phyloP scores from a whole-genome alignment of 2,797 vertebrate genomes.

The Antennarius maculatus region DNA sequence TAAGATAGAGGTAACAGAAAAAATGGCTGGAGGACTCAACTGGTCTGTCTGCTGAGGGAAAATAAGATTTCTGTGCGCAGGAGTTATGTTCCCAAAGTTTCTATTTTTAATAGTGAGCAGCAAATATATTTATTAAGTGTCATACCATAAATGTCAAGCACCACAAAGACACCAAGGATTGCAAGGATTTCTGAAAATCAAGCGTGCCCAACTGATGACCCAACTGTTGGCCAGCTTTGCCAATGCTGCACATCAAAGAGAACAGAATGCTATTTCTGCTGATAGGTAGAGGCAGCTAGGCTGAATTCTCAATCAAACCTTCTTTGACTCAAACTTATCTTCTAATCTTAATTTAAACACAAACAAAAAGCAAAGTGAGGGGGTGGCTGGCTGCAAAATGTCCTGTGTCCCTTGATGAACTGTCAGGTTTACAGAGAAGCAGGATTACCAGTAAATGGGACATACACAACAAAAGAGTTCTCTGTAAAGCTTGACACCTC shows the following conservation, averaged over 20 bases:
- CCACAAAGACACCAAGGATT: slow-evolving; percentile 46
- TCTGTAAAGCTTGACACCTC: slow-evolving; percentile 44
- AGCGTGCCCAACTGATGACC: slow-evolving; percentile 27
- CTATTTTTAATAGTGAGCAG: slow-evolving; percentile 38
- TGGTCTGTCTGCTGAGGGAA: neutral
- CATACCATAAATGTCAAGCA: slow-evolving; percentile 53
- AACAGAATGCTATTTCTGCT: slow-evolving; percentile 50
- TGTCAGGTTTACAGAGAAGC: slow-evolving; percentile 43
- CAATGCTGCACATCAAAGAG: slow-evolving; percentile 47
- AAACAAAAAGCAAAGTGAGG: slow-evolving; percentile 25
- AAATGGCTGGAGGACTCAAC: neutral
- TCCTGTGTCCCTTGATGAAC: slow-evolving; percentile 32
- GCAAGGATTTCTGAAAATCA: slow-evolving; percentile 23
- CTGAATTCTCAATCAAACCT: slow-evolving; percentile 38
- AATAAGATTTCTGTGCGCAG: slow-evolving; percentile 1
- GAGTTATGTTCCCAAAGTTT: neutral
- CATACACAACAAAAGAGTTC: slow-evolving; percentile 57
- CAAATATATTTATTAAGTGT: slow-evolving; percentile 47
- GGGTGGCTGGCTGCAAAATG: slow-evolving; percentile 52
- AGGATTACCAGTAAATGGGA: slow-evolving; percentile 55
- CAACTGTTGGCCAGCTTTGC: slow-evolving; percentile 37
- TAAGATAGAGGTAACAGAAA: neutral
- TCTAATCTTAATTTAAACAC: slow-evolving; percentile 57
- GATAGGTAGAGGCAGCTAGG: slow-evolving; percentile 29
- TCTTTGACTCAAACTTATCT: slow-evolving; percentile 37